Base-by-base conservation (phyloP, 2,113 vertebrate species). In the Tyto alba region DNA sequence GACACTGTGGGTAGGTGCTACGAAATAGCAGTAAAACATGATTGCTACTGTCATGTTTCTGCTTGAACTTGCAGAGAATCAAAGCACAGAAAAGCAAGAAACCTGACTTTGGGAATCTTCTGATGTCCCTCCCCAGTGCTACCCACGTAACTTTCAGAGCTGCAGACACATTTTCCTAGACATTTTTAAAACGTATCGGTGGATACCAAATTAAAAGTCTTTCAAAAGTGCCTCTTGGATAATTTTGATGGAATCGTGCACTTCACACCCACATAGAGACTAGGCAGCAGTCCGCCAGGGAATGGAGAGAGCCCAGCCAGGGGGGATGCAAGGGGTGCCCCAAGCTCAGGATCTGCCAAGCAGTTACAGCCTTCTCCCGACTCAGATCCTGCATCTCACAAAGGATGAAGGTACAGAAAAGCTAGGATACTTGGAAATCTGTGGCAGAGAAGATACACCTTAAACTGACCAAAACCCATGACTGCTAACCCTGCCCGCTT, bases 1-100 rank as follows among this genome's bases (percentile, higher is more conserved):
- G 45, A 93, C 85, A 93, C 64, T 52, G 50, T 1, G 20, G 41
- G 22, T 56, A 75, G 36, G 64, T 60, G 81, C 88, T 76, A 88
- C 23, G 30, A 96, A 91, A 92, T 34, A 88, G 26, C 22, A 83
- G 59, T 88, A 93, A 85, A 95, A 86, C 10, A 69, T 8, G 40
- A 89, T 22, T 47, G 45, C 45, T 47, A 63, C 32, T 59, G 25
- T 10, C 50, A 25, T 9, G 7, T 12, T 97, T 94, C 56, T 13
- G 32, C 72, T 72, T 89, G 45, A 92, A 75, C 21, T 86, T 11
- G 10, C 36, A 83, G 47, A 79, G 48, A 89, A 94, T 26, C 45
- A 85, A 73, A 89, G 32, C 45, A 89, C 9, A 67, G 60, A 88
- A 91, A 82, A 27, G 38, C 45, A 93, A 69, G 22, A 85, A 85